Conservation (phyloP, 2,888 invertebrate species). For the Clunio marinus region DNA sequence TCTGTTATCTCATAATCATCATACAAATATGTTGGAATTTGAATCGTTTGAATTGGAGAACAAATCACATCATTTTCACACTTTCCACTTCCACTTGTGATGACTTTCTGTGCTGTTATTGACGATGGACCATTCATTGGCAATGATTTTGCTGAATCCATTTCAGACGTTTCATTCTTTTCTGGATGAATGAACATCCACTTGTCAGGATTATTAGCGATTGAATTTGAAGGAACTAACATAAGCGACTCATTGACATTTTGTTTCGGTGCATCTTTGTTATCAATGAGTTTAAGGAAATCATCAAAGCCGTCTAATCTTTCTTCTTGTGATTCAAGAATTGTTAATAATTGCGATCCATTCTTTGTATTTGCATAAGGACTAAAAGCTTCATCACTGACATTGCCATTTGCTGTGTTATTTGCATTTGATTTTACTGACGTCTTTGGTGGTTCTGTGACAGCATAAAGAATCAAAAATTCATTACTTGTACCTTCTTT, state of each 20-base stretch:
- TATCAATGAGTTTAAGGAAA: conserved; percentile 30
- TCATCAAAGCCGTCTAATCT: conserved; percentile 31
- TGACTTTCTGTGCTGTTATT: conserved; percentile 20
- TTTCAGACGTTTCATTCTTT: conserved; percentile 20
- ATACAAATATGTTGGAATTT: conserved; percentile 53
- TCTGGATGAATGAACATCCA: conserved; percentile 20
- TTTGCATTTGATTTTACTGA: background rate
- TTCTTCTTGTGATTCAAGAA: conserved; percentile 26
- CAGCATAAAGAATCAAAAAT: conserved; percentile 23
- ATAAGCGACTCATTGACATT: background rate
- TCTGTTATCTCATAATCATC: conserved; percentile 55
- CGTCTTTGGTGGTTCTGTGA: conserved; percentile 18
- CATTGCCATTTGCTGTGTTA: conserved; percentile 12
- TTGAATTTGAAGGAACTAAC: background rate
- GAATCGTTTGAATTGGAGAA: conserved; percentile 58
- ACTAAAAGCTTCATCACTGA: background rate
- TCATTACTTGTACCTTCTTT: background rate
- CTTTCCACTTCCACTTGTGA: conserved; percentile 47
- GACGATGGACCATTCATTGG: conserved; percentile 10
- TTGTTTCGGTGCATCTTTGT: conserved; percentile 5
- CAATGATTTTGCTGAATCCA: conserved; percentile 22
- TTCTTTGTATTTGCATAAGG: conserved; percentile 8
- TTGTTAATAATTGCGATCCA: background rate
- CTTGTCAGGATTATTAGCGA: background rate
- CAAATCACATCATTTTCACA: conserved; percentile 50